Percentiles rank a stretch among this genome's conserved stretches.
Evolutionary conservation across 2,113 vertebrate genomes (phyloP).

Genomic region (Stictonetta naevosa): DNA sequence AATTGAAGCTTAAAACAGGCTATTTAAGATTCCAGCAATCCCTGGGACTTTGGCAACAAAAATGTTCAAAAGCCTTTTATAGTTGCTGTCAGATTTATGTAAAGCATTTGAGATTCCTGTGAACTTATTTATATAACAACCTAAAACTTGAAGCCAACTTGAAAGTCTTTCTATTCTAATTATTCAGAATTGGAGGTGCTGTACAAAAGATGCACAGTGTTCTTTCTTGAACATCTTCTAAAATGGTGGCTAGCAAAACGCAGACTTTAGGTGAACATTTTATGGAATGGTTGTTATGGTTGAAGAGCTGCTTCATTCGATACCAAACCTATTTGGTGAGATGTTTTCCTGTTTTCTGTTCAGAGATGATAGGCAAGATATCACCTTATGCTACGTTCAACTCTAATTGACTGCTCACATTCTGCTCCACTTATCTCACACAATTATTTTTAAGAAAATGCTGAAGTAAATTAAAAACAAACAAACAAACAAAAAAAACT

Average conservation of each 20-base stretch:
- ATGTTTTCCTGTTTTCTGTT: conserved; percentile 4
- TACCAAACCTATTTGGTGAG: background rate
- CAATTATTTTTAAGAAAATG: conserved; percentile 46
- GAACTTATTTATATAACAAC: conserved; percentile 86
- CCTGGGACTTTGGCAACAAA: conserved; percentile 82
- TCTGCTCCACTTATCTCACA: conserved; percentile 20
- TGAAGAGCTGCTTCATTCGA: background rate
- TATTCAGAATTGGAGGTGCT: conserved; percentile 72
- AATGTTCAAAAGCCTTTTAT: conserved; percentile 85
- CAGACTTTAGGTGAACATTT: background rate
- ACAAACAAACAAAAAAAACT: too few relatives aligned
- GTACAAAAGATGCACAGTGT: conserved; percentile 53
- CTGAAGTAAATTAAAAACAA: background rate
- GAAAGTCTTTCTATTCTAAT: conserved; percentile 81
- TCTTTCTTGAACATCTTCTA: conserved; percentile 52
- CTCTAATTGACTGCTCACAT: conserved; percentile 45
- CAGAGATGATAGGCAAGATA: background rate
- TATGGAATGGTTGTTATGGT: background rate
- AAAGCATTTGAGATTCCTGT: conserved; percentile 81
- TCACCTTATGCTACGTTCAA: background rate
- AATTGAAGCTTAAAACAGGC: conserved; percentile 79
- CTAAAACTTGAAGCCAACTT: conserved; percentile 79
- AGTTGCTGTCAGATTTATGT: conserved; percentile 84
- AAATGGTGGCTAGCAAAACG: conserved; percentile 56
- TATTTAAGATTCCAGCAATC: conserved; percentile 84